Evolutionary conservation across 2,113 vertebrate genomes (phyloP).

Genomic region (Ptilonorhynchus violaceus): DNA sequence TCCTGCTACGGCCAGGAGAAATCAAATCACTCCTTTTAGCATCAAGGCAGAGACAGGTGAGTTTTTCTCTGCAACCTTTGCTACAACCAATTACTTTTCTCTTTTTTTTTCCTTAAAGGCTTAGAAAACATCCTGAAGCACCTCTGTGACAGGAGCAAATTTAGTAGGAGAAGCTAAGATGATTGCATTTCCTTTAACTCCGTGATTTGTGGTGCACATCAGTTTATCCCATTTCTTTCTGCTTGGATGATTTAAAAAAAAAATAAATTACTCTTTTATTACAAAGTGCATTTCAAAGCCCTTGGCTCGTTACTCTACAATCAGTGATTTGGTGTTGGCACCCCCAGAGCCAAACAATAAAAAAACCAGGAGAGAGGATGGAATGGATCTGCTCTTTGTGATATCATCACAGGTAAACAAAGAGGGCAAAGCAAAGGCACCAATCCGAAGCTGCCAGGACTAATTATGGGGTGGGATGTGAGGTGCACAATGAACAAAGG

Average conservation of each 20-base stretch:
- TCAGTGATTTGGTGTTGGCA: conserved; percentile 60
- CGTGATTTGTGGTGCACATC: not conserved
- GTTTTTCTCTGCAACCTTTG: not conserved
- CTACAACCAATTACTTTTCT: not conserved
- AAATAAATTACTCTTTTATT: not conserved
- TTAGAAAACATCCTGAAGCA: not conserved
- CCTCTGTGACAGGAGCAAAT: not conserved
- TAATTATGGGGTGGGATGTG: conserved; percentile 52
- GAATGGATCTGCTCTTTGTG: conserved; percentile 7
- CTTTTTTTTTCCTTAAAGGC: not conserved
- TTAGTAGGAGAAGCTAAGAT: not conserved
- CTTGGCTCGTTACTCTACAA: conserved; percentile 32
- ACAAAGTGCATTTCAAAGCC: conserved; percentile 44
- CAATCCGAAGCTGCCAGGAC: conserved; percentile 40
- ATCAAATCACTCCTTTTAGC: not conserved
- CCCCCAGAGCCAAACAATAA: conserved; percentile 23
- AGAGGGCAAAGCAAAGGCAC: conserved; percentile 55
- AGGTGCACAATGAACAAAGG: conserved; percentile 3
- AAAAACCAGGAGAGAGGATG: not conserved
- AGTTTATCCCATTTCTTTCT: not conserved
- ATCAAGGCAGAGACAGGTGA: not conserved
- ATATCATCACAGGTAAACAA: conserved; percentile 64
- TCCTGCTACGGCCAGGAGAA: not conserved
- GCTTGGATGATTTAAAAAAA: not conserved
- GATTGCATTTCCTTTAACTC: not conserved